Evolutionary conservation across 2,888 invertebrate species (phyloP).

Genomic region (Molanna angustata): DNA sequence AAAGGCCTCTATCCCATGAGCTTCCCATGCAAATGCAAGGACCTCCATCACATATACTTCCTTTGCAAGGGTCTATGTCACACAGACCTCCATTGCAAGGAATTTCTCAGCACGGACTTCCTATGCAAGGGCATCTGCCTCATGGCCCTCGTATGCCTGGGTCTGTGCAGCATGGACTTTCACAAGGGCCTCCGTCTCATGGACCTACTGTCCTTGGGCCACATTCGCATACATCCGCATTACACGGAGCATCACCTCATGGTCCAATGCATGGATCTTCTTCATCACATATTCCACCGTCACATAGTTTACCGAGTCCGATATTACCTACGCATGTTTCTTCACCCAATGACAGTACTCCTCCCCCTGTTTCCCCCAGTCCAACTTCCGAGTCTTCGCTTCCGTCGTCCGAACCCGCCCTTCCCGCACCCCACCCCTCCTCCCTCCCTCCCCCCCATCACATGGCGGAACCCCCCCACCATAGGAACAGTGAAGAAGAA

Average conservation of each 20-base stretch:
- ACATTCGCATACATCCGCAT: neutral
- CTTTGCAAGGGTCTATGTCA: too few relatives aligned
- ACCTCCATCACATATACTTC: neutral
- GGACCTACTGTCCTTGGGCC: neutral
- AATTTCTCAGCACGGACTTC: too few relatives aligned
- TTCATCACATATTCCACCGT: slow-evolving; percentile 9
- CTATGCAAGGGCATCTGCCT: too few relatives aligned
- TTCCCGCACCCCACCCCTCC: slow-evolving; percentile 29
- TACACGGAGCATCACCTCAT: neutral
- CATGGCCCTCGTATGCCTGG: too few relatives aligned
- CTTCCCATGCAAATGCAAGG: too few relatives aligned
- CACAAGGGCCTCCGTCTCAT: neutral
- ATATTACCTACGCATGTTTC: neutral
- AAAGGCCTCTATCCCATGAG: too few relatives aligned
- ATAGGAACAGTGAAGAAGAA: slow-evolving; percentile 46
- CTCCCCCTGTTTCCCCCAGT: slow-evolving; percentile 14
- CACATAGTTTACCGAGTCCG: slow-evolving; percentile 20
- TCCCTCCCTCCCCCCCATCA: slow-evolving; percentile 30
- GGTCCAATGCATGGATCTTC: neutral
- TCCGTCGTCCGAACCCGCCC: slow-evolving; percentile 38
- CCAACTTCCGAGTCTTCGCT: slow-evolving; percentile 39
- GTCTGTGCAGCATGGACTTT: neutral
- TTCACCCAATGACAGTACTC: slow-evolving; percentile 31
- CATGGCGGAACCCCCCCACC: slow-evolving; percentile 23
- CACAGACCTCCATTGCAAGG: too few relatives aligned